Conservation (phyloP, 2,113 vertebrate species). For the Psephotus haematonotus region DNA sequence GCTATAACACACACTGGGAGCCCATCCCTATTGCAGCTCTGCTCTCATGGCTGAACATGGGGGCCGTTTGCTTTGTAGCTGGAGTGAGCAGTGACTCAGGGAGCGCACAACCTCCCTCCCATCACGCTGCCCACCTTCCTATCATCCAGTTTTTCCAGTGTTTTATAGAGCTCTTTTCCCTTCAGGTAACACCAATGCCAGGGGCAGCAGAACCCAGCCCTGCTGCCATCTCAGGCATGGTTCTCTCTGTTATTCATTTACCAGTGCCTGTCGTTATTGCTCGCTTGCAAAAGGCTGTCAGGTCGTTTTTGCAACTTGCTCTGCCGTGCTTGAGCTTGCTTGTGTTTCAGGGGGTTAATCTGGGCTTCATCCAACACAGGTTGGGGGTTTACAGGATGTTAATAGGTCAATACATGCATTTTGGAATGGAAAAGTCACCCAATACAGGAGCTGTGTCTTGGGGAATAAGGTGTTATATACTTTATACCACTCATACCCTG, state of each 20-base stretch:
- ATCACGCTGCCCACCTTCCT: background rate
- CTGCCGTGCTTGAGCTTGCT: rapidly evolving
- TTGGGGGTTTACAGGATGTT: background rate
- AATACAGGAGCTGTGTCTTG: background rate
- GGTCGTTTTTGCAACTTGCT: background rate
- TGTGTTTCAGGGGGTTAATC: background rate
- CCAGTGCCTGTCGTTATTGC: background rate
- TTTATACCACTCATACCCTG: background rate
- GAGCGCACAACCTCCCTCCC: background rate
- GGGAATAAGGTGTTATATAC: background rate
- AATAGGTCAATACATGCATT: background rate
- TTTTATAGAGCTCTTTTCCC: background rate
- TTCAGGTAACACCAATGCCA: background rate
- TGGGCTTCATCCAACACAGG: background rate
- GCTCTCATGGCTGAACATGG: rapidly evolving
- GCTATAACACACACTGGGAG: background rate
- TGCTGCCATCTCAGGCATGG: rapidly evolving
- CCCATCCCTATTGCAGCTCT: rapidly evolving
- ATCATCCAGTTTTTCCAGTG: background rate
- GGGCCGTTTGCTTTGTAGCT: background rate
- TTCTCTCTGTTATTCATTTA: background rate
- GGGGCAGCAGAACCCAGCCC: background rate
- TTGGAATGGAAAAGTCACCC: background rate
- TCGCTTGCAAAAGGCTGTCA: background rate
- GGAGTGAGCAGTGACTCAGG: rapidly evolving